phyloP scores from a whole-genome alignment of 2,888 invertebrate genomes.

The Agrotis segetum region DNA sequence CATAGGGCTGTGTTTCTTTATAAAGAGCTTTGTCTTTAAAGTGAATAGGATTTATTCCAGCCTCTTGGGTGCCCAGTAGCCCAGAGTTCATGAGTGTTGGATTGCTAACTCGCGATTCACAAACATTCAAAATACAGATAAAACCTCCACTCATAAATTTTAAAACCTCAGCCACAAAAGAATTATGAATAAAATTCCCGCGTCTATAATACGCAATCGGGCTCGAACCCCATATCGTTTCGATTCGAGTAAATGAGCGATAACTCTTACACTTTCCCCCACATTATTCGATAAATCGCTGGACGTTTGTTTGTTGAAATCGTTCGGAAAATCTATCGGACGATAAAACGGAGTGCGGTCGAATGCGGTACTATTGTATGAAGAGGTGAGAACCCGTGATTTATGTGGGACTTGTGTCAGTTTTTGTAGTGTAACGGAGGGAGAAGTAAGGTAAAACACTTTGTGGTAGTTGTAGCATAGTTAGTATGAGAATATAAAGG shows the following conservation, averaged over 20 bases:
- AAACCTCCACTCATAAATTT: slow-evolving; percentile 41
- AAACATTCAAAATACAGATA: neutral
- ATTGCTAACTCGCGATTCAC: too few relatives aligned
- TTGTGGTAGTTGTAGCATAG: too few relatives aligned
- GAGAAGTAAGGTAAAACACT: neutral
- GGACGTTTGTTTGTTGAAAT: slow-evolving; percentile 68
- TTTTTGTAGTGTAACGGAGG: slow-evolving; percentile 8
- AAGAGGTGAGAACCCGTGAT: slow-evolving; percentile 45
- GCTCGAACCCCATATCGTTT: slow-evolving; percentile 51
- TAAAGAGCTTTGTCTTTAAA: too few relatives aligned
- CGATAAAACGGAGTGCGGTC: slow-evolving; percentile 69
- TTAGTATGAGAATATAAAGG: too few relatives aligned
- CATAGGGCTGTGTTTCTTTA: too few relatives aligned
- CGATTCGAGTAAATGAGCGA: slow-evolving; percentile 63
- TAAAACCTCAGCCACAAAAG: slow-evolving; percentile 43
- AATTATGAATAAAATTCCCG: slow-evolving; percentile 60
- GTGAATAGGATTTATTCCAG: too few relatives aligned
- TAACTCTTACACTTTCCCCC: slow-evolving; percentile 60
- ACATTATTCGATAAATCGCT: slow-evolving; percentile 66
- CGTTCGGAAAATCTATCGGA: slow-evolving; percentile 69
- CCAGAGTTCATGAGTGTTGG: too few relatives aligned
- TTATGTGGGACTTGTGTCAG: slow-evolving; percentile 35
- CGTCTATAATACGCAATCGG: slow-evolving; percentile 47
- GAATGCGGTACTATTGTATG: slow-evolving; percentile 54
- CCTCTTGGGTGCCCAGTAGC: too few relatives aligned